Evolutionary conservation across 2,888 invertebrate species (phyloP), one percentile per base, ranked within the genome.

Genomic region (Megaustenia siamemsis): DNA sequence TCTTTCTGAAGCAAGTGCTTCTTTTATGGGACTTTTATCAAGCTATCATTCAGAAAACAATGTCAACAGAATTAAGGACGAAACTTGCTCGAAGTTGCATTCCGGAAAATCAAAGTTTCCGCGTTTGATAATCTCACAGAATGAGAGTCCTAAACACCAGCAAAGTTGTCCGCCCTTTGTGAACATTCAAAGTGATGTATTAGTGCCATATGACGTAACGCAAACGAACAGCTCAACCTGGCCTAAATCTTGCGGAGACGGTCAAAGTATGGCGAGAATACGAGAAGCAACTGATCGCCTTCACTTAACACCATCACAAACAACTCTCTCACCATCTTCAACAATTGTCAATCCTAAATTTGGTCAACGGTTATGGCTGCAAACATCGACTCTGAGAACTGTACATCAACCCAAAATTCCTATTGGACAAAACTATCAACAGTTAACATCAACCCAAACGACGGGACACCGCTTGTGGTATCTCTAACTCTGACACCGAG

Each of bases 221-320:
- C 49, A 49, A 43, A 43, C 38, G 28, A 28, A 66, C 45, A 45
- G n/a, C 32, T 8, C 8, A 5, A 8, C 28, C 8, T 43, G 18
- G n/a, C 53, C 24, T 53, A 71, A 18, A 82, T 35, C 12, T 43
- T 40, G 21, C 32, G 69, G 45, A 18, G 68, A 69, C 21, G 60
- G 68, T 53, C 8, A 73, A 5, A 35, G 83, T 24, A 24, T 83
- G 63, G 83, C 83, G 6, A 76, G 68, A 38, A 83, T 77, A 45
- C 66, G 53, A 49, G 83, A 83, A 45, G 56, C 83, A 24, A 38
- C 77, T 2, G 83, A 83, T 21, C 76, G 56, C 8, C 68, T 77
- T 28, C 63, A 77, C 15, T 40, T 77, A 0, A 49, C 76, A 0
- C 53, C 68, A 28, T 69, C 49, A 0, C 10, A 69, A 53, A 32